These are phyloP conservation scores for Pionites leucogaster DNA, from an alignment of 2,113 vertebrate species.

Conservation along the genomic window DNA sequence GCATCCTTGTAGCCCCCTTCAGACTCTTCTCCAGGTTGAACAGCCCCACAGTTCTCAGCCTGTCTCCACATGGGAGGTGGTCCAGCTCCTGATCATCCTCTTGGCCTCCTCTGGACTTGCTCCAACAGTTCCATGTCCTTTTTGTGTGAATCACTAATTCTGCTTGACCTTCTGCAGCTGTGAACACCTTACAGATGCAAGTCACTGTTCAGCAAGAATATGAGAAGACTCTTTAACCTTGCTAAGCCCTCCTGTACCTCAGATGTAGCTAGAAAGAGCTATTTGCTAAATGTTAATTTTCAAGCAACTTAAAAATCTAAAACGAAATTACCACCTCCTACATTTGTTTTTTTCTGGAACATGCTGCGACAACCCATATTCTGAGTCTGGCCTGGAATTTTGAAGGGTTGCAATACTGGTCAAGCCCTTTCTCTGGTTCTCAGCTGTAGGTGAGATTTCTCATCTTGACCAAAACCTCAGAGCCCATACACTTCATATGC, in stretches of 20 bases:
- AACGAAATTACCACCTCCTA: not conserved
- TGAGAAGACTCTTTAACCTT: not conserved
- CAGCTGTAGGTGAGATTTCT: not conserved
- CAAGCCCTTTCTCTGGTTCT: not conserved
- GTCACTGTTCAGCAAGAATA: not conserved
- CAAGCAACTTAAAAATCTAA: not conserved
- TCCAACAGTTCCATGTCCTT: not conserved
- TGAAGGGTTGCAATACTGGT: not conserved
- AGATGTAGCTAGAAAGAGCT: not conserved
- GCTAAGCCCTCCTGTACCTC: not conserved
- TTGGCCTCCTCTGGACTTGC: not conserved
- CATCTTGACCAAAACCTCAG: not conserved
- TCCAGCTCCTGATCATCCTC: not conserved
- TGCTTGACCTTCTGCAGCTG: not conserved
- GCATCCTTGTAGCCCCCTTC: too few relatives aligned
- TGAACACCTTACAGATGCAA: not conserved
- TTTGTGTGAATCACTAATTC: not conserved
- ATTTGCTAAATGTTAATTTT: not conserved
- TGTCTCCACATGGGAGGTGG: not conserved
- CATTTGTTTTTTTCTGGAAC: not conserved
- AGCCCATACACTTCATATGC: not conserved
- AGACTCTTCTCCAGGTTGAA: not conserved
- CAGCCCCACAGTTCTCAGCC: not conserved
- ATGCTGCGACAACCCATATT: not conserved
- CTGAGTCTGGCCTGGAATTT: not conserved